Evolutionary conservation across 2,797 vertebrate species (phyloP), one percentile per base, ranked within the genome.

Genomic region (Harpagifer antarcticus): DNA sequence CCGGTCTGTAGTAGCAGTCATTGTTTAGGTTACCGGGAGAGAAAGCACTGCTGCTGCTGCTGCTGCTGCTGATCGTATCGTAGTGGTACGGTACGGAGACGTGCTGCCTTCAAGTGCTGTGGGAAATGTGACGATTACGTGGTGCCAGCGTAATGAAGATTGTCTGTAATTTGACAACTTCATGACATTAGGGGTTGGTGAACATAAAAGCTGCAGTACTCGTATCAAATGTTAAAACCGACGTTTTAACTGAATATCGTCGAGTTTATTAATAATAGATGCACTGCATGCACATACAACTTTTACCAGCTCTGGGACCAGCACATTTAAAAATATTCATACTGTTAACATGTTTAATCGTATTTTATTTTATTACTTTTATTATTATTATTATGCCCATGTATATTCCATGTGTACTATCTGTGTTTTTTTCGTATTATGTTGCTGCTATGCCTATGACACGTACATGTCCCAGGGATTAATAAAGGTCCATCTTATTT

Each of bases 11-110:
- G 89, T 48, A 89, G 91, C 83, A 96, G 90, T 93, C 96, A 97
- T 97, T 97, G 97, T 97, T 96, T 96, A 86, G 93, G 94, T 94
- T 84, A 74, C 91, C 86, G 69, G 66, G 82, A 86, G 90, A 89
- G 86, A 91, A 82, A 85, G 87, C 80, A 75, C 82, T 42, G 67
- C 78, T 14, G 74, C 81, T 53, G 74, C 87, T 63, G 75, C 84
- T 62, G 78, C 84, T 81, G 78, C 23, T 27, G 23, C 23, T 27
- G 23, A 3, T 27, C 23, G 0, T 3, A 62, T 71, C 31, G 76
- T 77, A 82, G 88, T 82, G 83, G 74, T 83, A 79, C 76, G 83
- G 74, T 83, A 79, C 76, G 42, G 84, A 88, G 83, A 50, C 69
- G 4, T 66, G 91, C 3, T 62, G 88, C 91, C 9, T 92, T 92